Evolutionary conservation across 2,888 invertebrate genomes (phyloP).

Genomic region (Patella ulyssiponensis): DNA sequence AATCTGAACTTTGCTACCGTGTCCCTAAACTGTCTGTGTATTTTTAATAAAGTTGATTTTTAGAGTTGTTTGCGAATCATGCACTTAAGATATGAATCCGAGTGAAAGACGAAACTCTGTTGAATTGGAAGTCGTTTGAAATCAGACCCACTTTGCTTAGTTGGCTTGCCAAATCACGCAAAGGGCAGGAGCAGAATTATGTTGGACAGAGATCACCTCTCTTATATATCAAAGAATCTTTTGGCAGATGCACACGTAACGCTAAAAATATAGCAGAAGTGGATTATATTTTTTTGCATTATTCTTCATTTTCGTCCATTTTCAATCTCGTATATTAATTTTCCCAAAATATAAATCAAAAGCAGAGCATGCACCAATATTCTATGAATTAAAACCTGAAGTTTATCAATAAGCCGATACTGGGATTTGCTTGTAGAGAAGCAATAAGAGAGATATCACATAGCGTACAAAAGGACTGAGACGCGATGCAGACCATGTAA

Average conservation of each 20-base stretch:
- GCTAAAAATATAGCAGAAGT: background rate
- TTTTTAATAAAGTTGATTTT: constrained; percentile 25
- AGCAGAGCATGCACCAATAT: no score
- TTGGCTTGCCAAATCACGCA: constrained; percentile 7
- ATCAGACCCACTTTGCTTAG: constrained; percentile 13
- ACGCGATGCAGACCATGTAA: background rate
- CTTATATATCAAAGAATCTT: background rate
- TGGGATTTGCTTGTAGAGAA: no score
- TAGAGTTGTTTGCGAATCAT: constrained; percentile 23
- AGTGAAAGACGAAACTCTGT: constrained; percentile 18
- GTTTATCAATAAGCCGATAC: no score
- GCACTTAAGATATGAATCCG: constrained; percentile 26
- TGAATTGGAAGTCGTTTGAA: constrained; percentile 24
- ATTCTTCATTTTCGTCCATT: no score
- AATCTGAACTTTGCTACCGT: no score
- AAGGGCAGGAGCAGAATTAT: constrained; percentile 2
- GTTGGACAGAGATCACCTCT: background rate
- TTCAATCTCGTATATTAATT: no score
- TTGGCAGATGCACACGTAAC: background rate
- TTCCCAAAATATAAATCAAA: no score
- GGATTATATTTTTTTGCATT: no score
- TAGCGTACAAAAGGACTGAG: no score
- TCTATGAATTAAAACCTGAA: no score
- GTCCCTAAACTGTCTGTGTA: constrained; percentile 13
- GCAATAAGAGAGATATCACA: no score